These are phyloP conservation scores for Neotoxoptera formosana DNA, from an alignment of 1,140 invertebrate species.

Conservation along the genomic window DNA sequence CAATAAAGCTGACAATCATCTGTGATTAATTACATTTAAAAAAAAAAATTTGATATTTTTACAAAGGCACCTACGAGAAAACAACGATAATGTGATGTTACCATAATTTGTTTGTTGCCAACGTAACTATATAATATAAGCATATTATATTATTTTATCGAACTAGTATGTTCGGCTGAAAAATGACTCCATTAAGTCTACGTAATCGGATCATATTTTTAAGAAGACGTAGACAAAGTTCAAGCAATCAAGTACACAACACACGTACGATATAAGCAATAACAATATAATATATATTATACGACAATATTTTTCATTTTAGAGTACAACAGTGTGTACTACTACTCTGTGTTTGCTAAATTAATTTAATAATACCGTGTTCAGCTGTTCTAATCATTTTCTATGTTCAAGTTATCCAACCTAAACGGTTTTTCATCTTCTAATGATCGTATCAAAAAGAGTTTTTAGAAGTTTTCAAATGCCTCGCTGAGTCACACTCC, in stretches of 20 bases:
- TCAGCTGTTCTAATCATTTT: not conserved
- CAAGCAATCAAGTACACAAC: not conserved
- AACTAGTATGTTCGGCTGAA: not conserved
- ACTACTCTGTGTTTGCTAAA: not conserved
- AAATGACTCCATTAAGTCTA: not conserved
- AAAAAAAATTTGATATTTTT: not conserved
- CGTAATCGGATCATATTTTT: not conserved
- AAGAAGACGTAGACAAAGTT: constrained; percentile 2
- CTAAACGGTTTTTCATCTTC: not conserved
- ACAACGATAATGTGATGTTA: not conserved
- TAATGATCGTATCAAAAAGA: not conserved
- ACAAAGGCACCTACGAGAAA: not conserved
- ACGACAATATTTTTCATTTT: not conserved
- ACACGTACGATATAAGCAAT: constrained; percentile 4
- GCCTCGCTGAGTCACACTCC: not conserved
- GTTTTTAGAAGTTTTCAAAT: not conserved
- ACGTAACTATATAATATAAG: not conserved
- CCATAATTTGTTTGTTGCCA: not conserved
- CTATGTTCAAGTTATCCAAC: not conserved
- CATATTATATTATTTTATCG: not conserved
- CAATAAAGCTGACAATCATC: not conserved
- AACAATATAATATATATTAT: not conserved
- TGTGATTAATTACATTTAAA: not conserved
- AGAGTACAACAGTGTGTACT: not conserved
- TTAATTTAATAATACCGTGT: not conserved